Percentiles rank a stretch among this genome's conserved stretches.
phyloP scores from a whole-genome alignment of 1,140 invertebrate genomes.

The Bombus pascuorum region DNA sequence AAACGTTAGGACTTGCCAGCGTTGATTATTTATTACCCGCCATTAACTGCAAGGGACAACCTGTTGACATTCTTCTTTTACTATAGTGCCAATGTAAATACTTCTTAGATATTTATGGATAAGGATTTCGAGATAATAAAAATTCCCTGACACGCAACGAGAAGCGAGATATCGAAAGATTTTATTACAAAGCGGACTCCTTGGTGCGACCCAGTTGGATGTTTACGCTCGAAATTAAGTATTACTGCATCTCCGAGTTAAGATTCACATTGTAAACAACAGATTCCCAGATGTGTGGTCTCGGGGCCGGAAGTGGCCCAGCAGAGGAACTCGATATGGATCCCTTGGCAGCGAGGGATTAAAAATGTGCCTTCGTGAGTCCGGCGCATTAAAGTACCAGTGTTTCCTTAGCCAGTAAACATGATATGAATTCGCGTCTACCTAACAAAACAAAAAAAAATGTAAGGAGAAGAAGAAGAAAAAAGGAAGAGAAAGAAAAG shows the following conservation, averaged over 20 bases:
- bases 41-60: not conserved
- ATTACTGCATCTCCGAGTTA: conserved; percentile 12
- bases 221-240: conserved; percentile 2
- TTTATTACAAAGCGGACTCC: not conserved
- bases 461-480: not conserved
- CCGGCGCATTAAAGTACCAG: conserved; percentile 7
- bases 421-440: too few species aligned
- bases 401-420: not conserved
- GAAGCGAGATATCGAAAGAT: not conserved
- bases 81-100: not conserved
- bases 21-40: conserved; percentile 19
- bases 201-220: not conserved
- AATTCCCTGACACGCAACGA: not conserved
- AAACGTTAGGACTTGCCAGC: conserved; percentile 3
- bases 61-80: conserved; percentile 2
- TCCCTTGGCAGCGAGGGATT: conserved; percentile 32
- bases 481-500: not conserved
- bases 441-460: too few species aligned
- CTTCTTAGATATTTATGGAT: not conserved
- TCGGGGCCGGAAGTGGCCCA: conserved; percentile 31
- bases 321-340: conserved; percentile 43
- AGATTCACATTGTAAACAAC: conserved; percentile 35
- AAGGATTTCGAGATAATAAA: not conserved
- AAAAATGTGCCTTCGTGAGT: conserved; percentile 6
- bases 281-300: conserved; percentile 43